Evolutionary conservation across 1,140 invertebrate species (phyloP), one percentile per base, ranked within the genome.

Genomic region (Drosophila mayri): DNA sequence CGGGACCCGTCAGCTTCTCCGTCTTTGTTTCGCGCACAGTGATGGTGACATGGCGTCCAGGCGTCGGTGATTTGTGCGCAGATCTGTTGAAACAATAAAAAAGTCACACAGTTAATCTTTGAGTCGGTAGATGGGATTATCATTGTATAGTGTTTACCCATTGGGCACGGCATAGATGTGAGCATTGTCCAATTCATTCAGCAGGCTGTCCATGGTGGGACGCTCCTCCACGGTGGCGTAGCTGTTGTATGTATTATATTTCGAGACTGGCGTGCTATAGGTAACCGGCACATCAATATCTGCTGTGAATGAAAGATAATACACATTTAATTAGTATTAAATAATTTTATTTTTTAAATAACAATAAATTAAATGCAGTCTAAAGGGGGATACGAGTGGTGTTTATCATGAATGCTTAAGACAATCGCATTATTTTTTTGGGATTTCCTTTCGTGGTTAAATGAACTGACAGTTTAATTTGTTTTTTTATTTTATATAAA

Each of bases 151-250:
- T 22, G 60, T 95, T 95, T 92, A 97, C 96, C 96, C 96, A 93
- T 96, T 96, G 20, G 95, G 95, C 65, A 96, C 93, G 59, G 96
- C 95, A 62, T 96, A 95, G 22, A 92, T 81, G 44, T 91, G 87
- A 22, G 92, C 92, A 76, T 91, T 93, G 93, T 95, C 96, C 66
- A 98, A 94, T 92, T 98, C 97, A 73, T 98, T 97, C 16, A 98
- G 93, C 22, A 98, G 94, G 74, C 96, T 97, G 92, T 98, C 97
- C 47, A 98, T 97, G 1, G 97, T 96, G 16, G 96, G 97, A 58
- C 97, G 94, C 52, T 92, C 91, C 50, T 92, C 91, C 52, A 91
- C 91, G 22, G 91, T 76, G 37, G 87, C 79, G 61, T 92, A 92
- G 67, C 82, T 91, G 60, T 91, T 91, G 46, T 61, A 83, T 16